Percentiles rank a stretch among this genome's conserved stretches.
Evolutionary conservation across 2,797 vertebrate genomes (phyloP).

Genomic region (Lagodon rhomboides): DNA sequence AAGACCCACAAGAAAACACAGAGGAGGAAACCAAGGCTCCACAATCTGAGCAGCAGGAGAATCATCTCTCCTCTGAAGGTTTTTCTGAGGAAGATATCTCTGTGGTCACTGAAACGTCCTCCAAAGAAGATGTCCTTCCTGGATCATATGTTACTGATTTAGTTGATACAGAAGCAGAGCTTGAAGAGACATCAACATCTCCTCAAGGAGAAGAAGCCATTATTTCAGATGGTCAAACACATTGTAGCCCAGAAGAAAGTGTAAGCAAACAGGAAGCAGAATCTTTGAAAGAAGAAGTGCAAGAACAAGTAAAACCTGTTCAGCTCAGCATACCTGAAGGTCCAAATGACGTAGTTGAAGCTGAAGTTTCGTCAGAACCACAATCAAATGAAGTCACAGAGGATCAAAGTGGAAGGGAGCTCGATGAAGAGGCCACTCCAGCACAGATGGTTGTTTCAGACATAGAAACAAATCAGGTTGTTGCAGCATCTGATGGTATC

Average conservation of each 20-base stretch:
- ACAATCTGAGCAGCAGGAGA: constrained; percentile 9
- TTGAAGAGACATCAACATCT: constrained; percentile 13
- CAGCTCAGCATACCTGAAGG: background rate
- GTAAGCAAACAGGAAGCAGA: background rate
- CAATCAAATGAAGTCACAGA: constrained; percentile 6
- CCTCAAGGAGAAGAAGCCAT: constrained; percentile 2
- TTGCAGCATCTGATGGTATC: background rate
- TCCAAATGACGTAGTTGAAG: constrained; percentile 2
- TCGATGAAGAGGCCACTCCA: background rate
- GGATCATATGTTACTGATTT: constrained; percentile 15
- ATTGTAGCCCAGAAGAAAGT: constrained; percentile 1
- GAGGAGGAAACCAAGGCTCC: background rate
- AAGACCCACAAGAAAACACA: background rate
- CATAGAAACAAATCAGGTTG: constrained; percentile 10
- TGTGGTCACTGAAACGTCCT: background rate
- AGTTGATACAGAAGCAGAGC: constrained; percentile 2
- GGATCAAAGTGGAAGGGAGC: background rate
- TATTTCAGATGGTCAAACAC: constrained; percentile 14
- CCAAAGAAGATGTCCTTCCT: constrained; percentile 21
- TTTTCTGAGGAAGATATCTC: constrained; percentile 11
- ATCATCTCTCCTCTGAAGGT: background rate
- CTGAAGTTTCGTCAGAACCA: constrained; percentile 2
- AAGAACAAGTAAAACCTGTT: constrained; percentile 1
- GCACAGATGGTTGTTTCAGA: constrained; percentile 5
- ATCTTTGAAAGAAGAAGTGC: background rate